phyloP scores from a whole-genome alignment of 2,113 vertebrate species.

The Pseudorasbora parva region DNA sequence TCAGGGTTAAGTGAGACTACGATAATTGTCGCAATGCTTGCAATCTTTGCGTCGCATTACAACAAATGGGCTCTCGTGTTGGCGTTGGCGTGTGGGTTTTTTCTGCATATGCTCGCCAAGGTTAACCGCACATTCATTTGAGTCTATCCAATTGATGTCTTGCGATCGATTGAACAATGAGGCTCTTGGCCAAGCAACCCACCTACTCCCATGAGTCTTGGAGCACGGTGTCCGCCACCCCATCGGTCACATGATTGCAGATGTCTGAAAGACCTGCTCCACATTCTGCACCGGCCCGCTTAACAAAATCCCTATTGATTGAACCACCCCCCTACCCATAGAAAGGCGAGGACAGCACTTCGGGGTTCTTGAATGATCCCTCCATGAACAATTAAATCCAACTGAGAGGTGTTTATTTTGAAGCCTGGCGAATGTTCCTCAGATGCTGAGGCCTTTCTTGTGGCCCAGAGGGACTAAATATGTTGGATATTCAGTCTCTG shows the following conservation, averaged over 20 bases:
- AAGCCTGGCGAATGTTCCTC: conserved; percentile 54
- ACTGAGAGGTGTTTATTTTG: conserved; percentile 67
- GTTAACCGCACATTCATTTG: conserved; percentile 73
- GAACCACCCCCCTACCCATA: conserved; percentile 47
- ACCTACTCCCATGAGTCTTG: conserved; percentile 64
- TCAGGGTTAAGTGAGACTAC: not conserved
- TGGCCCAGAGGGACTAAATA: not conserved
- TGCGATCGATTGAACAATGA: conserved; percentile 74
- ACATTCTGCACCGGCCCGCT: conserved; percentile 49
- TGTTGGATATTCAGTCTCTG: not conserved
- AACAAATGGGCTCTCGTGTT: conserved; percentile 63
- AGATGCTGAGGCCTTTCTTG: conserved; percentile 29
- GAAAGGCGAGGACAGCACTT: conserved; percentile 63
- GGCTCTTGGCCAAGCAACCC: conserved; percentile 67
- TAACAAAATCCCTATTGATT: conserved; percentile 77
- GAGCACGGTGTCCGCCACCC: conserved; percentile 63
- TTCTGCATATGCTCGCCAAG: conserved; percentile 58
- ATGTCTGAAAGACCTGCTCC: conserved; percentile 62
- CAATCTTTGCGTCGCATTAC: conserved; percentile 46
- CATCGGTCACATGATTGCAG: conserved; percentile 71
- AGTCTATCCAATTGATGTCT: conserved; percentile 75
- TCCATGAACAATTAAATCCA: conserved; percentile 75
- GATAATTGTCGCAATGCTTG: conserved; percentile 3
- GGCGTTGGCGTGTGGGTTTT: conserved; percentile 64
- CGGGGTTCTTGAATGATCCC: conserved; percentile 70